Evolutionary conservation across 2,113 vertebrate species (phyloP).

Genomic region (Eurystomus gularis): DNA sequence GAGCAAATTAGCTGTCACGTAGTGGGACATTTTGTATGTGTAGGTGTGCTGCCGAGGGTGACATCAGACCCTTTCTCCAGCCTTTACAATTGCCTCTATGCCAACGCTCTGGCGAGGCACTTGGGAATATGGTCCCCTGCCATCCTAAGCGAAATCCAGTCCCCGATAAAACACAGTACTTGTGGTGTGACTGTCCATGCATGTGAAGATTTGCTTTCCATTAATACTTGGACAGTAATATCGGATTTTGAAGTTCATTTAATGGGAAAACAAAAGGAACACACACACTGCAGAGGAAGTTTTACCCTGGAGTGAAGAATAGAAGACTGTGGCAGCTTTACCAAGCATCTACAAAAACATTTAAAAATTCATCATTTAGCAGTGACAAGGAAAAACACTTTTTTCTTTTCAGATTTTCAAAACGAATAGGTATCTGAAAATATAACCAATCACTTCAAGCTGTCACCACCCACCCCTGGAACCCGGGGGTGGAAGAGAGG

Average conservation of each 20-base stretch:
- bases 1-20: not conserved
- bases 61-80: not conserved
- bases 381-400: not conserved
- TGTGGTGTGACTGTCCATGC: not conserved
- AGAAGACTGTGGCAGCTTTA: not conserved
- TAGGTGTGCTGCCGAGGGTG: fast-evolving
- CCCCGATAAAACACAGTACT: not conserved
- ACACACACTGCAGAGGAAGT: not conserved
- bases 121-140: not conserved
- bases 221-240: not conserved
- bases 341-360: not conserved
- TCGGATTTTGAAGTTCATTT: not conserved
- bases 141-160: not conserved
- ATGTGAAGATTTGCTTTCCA: not conserved
- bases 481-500: conserved; percentile 43
- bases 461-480: conserved; percentile 64
- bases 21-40: fast-evolving
- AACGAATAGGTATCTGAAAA: conserved; percentile 53
- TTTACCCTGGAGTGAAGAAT: not conserved
- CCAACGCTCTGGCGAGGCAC: not conserved
- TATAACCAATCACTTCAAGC: conserved; percentile 32
- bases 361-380: not conserved
- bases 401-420: not conserved
- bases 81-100: not conserved
- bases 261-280: not conserved